Base-by-base conservation (phyloP, 2,113 vertebrate genomes). In the Uropsilus gracilis region DNA sequence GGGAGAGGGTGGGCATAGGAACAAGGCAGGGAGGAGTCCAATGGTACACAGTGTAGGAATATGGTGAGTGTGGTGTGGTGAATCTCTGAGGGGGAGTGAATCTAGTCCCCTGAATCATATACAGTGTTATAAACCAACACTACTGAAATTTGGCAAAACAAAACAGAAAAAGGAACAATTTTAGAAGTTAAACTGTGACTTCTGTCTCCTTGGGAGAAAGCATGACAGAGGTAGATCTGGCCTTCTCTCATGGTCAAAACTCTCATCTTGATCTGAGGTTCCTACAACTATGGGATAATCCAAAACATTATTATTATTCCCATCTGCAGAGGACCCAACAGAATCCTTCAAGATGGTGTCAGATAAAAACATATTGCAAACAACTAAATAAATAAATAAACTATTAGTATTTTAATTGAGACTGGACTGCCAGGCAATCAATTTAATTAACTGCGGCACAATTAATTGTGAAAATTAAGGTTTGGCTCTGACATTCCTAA, bases 331-430 rank as follows among this genome's bases (percentile, higher is more conserved):
- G 42, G 24, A 10, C 50, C 6, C 17, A 59, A 53, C 26, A 0
- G 48, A 34, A 81, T 44, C 42, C 66, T 63, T 53, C 1, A 26
- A 80, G 34, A 81, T 0, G 63, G 68, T 0, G 4, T 59, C 57
- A 48, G 39, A 30, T 8, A 55, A 9, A 63, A 46, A 34, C 2
- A 39, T 72, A 81, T 44, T 24, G 10, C 85, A 46, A 87, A 28
- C 2, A 8, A 94, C 16, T n/a, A 93, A 92, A 86, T 78, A 94
- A 92, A 88, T 90, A 94, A 89, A 94, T 92, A 85, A 96, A 86
- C 57, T 32, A 75, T 73, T 69, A 91, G 90, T 91, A 37, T 95
- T 96, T 93, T 91, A 80, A 95, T 69, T 83, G 95, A 22, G 8
- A 59, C 28, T 57, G 39, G 86, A 86, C 30, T 83, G 68, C 83